These are phyloP conservation scores for Catocala nupta DNA, from an alignment of 2,888 invertebrate genomes.

Conservation along the genomic window DNA sequence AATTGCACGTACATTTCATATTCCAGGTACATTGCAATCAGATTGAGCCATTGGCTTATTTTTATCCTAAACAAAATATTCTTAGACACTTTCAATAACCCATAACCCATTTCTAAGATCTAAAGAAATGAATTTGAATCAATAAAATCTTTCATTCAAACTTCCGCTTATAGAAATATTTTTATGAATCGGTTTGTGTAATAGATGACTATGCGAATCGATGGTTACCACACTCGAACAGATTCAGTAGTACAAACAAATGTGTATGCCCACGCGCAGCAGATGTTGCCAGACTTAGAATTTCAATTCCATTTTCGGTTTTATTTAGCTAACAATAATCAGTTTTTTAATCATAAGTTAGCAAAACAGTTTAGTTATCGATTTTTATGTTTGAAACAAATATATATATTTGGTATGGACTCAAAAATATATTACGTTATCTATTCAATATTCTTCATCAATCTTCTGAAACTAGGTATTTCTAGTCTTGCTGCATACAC, in stretches of 20 bases:
- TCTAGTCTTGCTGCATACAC: too few relatives aligned
- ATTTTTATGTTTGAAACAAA: too few relatives aligned
- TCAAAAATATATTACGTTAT: not conserved
- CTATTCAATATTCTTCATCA: not conserved
- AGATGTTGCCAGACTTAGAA: constrained; percentile 23
- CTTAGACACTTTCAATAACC: not conserved
- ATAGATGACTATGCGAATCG: constrained; percentile 35
- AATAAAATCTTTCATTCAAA: constrained; percentile 30
- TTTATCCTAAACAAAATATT: not conserved
- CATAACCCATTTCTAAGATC: not conserved
- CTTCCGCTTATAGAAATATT: constrained; percentile 34
- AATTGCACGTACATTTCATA: not conserved
- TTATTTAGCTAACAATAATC: too few relatives aligned
- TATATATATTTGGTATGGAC: too few relatives aligned
- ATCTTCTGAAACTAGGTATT: too few relatives aligned
- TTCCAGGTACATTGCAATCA: not conserved
- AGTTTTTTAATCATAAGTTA: too few relatives aligned
- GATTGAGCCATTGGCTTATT: not conserved
- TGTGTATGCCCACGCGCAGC: constrained; percentile 42
- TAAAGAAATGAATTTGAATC: constrained; percentile 9
- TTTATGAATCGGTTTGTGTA: constrained; percentile 35
- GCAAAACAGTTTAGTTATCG: too few relatives aligned
- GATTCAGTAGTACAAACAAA: constrained; percentile 50
- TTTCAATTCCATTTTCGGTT: constrained; percentile 9
- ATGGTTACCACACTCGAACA: constrained; percentile 51